Evolutionary conservation across 2,113 vertebrate species (phyloP), one percentile per base, ranked within the genome.

Genomic region (Accipiter virgatus): DNA sequence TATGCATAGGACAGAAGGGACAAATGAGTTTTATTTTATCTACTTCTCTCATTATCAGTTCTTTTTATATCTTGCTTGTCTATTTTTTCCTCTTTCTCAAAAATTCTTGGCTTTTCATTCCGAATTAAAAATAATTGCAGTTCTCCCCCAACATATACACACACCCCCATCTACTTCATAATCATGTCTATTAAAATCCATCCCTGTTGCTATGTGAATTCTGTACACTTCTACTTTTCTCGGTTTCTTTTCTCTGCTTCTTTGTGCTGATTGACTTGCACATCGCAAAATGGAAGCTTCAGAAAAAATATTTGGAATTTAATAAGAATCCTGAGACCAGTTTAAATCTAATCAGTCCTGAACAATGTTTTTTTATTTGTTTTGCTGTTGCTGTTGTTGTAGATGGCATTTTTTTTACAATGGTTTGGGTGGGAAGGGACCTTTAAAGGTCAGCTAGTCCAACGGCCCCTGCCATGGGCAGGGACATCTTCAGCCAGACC

Each of bases 101-200:
- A 91, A 91, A 90, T 92, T 84, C 67, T 90, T 93, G 85, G 56
- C 68, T 94, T 94, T 96, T 96, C 45, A 74, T 61, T 81, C 25
- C 7, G 19, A 78, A 71, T 91, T 95, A 93, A 89, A 91, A 89
- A 81, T 92, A 95, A 86, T 85, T 88, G 34, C 78, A 63, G 43
- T 68, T 90, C 58, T 86, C 40, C 40, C 53, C 40, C 75, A 86
- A 47, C 31, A 79, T 12, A 42, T 27, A 52, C 31, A 86, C 47
- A 83, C 72, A 1, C 70, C 32, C 52, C n/a, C 82, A 81, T 79
- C 75, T 59, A 91, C 87, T 96, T 96, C 86, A 93, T 74, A 95
- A 88, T 79, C 62, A 36, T 32, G 7, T 90, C 81, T 96, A 86
- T 97, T 97, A 97, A 95, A 95, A 94, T 86, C 77, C 42, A 63